These are phyloP conservation scores for Eubasilissa splendida DNA, from an alignment of 2,888 invertebrate species.

Conservation along the genomic window DNA sequence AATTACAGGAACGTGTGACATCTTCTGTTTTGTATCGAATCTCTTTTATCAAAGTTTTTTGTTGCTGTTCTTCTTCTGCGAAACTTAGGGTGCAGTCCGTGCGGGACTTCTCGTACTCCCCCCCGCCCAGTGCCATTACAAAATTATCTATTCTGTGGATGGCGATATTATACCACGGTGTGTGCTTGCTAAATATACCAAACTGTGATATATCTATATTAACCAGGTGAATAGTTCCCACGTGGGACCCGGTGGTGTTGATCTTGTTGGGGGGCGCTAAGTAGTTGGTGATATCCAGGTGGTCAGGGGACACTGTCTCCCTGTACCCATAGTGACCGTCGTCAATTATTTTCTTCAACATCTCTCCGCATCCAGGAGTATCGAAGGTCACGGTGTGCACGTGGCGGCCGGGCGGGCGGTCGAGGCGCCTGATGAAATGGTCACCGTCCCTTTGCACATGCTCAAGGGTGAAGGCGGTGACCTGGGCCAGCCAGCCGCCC, in stretches of 20 bases:
- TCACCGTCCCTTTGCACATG: not conserved
- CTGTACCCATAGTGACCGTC: not conserved
- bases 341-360: not conserved
- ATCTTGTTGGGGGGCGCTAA: not conserved
- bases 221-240: not conserved
- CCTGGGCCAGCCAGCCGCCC: constrained; percentile 2
- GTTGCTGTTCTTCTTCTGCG: not conserved
- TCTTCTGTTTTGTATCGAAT: not conserved
- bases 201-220: not conserved
- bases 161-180: not conserved
- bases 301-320: too few species aligned
- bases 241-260: not conserved
- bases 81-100: not conserved
- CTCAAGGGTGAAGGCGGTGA: not conserved
- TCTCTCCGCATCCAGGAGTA: not conserved
- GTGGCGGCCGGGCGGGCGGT: not conserved
- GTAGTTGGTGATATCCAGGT: not conserved
- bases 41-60: not conserved
- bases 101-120: too few species aligned
- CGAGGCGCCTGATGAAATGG: not conserved
- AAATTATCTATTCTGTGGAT: not conserved
- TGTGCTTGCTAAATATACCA: not conserved
- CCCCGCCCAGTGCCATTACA: not conserved
- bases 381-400: not conserved
- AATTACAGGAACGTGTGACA: not conserved